Evolutionary conservation across 1,140 invertebrate species (phyloP), one percentile per base, ranked within the genome.

Genomic region (Coelopa frigida): DNA sequence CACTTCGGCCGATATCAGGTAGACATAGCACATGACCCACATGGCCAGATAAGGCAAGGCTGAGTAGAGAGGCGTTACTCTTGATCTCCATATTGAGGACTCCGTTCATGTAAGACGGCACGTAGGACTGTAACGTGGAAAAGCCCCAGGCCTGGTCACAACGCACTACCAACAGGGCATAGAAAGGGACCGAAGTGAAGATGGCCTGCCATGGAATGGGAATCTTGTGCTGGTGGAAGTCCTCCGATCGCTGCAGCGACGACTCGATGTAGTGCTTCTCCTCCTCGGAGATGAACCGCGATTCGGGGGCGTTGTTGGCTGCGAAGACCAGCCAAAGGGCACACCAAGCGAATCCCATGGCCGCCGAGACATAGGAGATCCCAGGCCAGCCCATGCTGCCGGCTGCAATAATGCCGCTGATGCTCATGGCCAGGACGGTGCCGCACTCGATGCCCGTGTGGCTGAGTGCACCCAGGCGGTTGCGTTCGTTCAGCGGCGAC

Each of bases 121-220:
- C 82, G 68, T 92, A 82, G 0, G 89, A 93, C 33, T 96, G 73
- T 32, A 97, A 74, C 4, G 87, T 94, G 75, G 91, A 95, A 62
- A 89, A 90, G 0, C 90, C 91, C 87, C 89, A 96, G 58, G 90
- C 92, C 57, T 93, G 87, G 0, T 87, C 82, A 60, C 87, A 85
- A 58, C 96, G 89, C 0, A 79, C 81, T 0, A 90, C 71, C 14
- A 90, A 76, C 8, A 94, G 73, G 0, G 89, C 84, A 83, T 85
- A 86, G 48, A 95, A 81, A 0, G 91, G 86, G 11, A 80, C 50
- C 1, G 87, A 89, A 0, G 76, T 84, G 1, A 85, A 72, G 29
- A 96, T 88, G 5, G 75, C 66, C 33, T 68, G 73, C 88, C 88
- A 94, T 3, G 90, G 89, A 15, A 62, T 52, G 0, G 58, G 54